Evolutionary conservation across 2,797 vertebrate species (phyloP).

Genomic region (Molothrus ater): DNA sequence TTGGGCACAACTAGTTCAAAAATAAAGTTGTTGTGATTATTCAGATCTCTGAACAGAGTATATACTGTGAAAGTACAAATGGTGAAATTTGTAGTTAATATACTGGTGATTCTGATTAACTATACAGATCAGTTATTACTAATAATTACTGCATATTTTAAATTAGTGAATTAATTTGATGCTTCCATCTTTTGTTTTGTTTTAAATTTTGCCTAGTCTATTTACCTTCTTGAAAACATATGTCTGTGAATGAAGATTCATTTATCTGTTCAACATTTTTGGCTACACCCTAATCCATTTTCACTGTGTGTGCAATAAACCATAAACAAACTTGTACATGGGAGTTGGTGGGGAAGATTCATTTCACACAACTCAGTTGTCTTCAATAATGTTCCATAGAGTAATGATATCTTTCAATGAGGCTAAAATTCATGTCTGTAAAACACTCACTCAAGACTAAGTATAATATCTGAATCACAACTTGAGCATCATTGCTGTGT

Average conservation of each 20-base stretch:
- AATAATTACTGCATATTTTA: background rate
- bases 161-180: background rate
- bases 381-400: background rate
- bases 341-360: background rate
- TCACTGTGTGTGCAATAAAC: background rate
- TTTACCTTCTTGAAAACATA: background rate
- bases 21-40: background rate
- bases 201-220: background rate
- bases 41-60: background rate
- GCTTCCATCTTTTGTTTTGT: background rate
- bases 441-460: background rate
- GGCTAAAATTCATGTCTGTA: background rate
- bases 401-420: background rate
- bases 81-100: background rate
- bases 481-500: background rate
- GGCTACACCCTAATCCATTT: background rate
- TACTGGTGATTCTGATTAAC: background rate
- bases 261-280: background rate
- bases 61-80: background rate
- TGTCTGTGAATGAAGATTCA: background rate
- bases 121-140: background rate
- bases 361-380: background rate
- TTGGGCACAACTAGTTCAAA: background rate
- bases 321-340: fast-evolving
- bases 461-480: background rate